These are phyloP conservation scores for Paracanthobrama guichenoti DNA, from an alignment of 2,113 vertebrate species.

Conservation along the genomic window DNA sequence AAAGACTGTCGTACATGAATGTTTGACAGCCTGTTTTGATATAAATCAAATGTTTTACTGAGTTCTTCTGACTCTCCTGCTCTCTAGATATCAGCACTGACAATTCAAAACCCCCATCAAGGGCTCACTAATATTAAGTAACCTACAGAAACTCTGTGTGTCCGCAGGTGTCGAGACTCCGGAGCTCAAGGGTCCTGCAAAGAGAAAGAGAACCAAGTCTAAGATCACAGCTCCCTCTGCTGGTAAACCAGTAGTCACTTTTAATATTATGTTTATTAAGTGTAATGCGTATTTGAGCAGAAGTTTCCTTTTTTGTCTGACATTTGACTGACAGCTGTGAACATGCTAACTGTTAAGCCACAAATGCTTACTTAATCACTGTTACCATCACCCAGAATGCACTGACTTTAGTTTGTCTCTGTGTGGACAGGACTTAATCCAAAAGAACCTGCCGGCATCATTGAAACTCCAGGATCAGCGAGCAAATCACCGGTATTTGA, in stretches of 20 bases:
- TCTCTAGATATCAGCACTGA: not conserved
- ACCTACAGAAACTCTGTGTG: not conserved
- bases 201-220: not conserved
- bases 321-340: too few species aligned
- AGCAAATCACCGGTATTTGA: conserved; percentile 12
- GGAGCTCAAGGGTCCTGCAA: not conserved
- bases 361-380: not conserved
- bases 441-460: not conserved
- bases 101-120: not conserved
- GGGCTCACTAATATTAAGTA: not conserved
- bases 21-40: not conserved
- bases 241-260: not conserved
- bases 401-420: not conserved
- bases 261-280: not conserved
- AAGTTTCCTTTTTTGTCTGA: not conserved
- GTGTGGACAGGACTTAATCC: not conserved
- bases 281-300: not conserved
- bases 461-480: not conserved
- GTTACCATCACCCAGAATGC: too few species aligned
- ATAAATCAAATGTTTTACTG: not conserved
- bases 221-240: not conserved
- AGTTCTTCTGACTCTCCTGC: too few species aligned
- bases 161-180: not conserved
- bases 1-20: not conserved
- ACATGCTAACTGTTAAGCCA: too few species aligned